A percentile compares a stretch with the other conserved stretches of the same genome.
These are phyloP conservation scores for Cantharis nigra DNA, from an alignment of 2,888 invertebrate genomes.

Conservation along the genomic window DNA sequence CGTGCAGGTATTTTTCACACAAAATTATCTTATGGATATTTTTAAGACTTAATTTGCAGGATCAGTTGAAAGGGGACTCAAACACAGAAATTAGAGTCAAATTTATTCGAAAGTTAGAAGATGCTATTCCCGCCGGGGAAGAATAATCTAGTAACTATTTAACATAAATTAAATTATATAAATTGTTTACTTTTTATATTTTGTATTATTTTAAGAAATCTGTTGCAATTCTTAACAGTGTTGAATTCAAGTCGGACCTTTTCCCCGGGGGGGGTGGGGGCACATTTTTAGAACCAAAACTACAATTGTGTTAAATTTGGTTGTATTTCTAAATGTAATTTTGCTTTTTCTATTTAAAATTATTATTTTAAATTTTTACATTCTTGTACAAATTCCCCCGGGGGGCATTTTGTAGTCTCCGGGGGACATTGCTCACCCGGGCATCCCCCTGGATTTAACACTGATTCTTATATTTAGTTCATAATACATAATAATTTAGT, in stretches of 20 bases:
- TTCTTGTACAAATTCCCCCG: too few species aligned
- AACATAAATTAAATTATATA: background rate
- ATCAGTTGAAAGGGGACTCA: slow-evolving; percentile 92
- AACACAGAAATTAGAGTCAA: slow-evolving; percentile 93
- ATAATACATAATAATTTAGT: background rate
- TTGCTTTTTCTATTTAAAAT: too few species aligned
- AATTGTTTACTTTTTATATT: background rate
- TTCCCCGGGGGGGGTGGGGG: too few species aligned
- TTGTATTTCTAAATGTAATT: too few species aligned
- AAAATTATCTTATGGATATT: background rate
- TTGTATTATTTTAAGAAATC: background rate
- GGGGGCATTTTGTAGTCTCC: too few species aligned
- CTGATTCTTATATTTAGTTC: background rate
- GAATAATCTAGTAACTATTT: slow-evolving; percentile 65
- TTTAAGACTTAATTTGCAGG: slow-evolving; percentile 61
- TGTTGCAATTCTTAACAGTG: too few species aligned
- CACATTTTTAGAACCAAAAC: too few species aligned
- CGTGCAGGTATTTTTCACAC: slow-evolving; percentile 60
- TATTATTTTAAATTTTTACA: too few species aligned
- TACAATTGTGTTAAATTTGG: too few species aligned
- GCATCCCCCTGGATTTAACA: too few species aligned
- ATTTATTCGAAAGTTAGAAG: slow-evolving; percentile 93
- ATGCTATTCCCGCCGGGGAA: slow-evolving; percentile 97
- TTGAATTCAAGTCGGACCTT: too few species aligned
- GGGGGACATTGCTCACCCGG: too few species aligned